A percentile compares a stretch with the other conserved stretches of the same genome.
phyloP scores from a whole-genome alignment of 2,113 vertebrate genomes.

The Periophthalmodon schlosseri region DNA sequence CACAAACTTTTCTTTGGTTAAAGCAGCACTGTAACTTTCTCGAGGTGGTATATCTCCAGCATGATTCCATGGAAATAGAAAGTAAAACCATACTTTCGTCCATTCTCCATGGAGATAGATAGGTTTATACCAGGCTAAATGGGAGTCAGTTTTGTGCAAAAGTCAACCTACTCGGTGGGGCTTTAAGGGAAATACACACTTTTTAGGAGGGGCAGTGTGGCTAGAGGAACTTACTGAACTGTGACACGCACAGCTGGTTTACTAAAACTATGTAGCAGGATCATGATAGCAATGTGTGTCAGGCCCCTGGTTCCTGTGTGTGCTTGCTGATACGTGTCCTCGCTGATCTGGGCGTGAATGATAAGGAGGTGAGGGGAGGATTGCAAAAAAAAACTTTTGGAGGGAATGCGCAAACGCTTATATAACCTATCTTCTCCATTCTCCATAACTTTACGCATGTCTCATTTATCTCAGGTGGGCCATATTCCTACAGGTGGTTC shows the following conservation, averaged over 20 bases:
- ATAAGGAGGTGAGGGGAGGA: conserved; percentile 14
- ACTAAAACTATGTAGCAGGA: conserved; percentile 10
- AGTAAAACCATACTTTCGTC: no score
- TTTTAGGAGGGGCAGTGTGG: conserved; percentile 1
- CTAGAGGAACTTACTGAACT: not conserved
- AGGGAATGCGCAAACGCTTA: not conserved
- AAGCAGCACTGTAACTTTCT: no score
- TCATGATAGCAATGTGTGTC: not conserved
- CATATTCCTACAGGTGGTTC: not conserved
- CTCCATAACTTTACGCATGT: not conserved
- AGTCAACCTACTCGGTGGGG: no score
- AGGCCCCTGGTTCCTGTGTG: conserved; percentile 50
- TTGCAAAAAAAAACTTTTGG: not conserved
- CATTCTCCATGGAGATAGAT: no score
- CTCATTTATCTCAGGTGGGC: not conserved
- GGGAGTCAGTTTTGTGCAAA: no score
- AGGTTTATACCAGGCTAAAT: no score
- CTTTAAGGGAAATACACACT: not conserved
- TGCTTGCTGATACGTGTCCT: conserved; percentile 38
- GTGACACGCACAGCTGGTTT: conserved; percentile 19
- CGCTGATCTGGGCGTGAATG: conserved; percentile 21
- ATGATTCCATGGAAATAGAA: no score
- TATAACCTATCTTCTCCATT: not conserved
- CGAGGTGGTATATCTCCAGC: no score
- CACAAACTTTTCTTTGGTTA: not conserved